Evolutionary conservation across 1,140 invertebrate genomes (phyloP), one percentile per base, ranked within the genome.

Genomic region (Drosophila pandora): DNA sequence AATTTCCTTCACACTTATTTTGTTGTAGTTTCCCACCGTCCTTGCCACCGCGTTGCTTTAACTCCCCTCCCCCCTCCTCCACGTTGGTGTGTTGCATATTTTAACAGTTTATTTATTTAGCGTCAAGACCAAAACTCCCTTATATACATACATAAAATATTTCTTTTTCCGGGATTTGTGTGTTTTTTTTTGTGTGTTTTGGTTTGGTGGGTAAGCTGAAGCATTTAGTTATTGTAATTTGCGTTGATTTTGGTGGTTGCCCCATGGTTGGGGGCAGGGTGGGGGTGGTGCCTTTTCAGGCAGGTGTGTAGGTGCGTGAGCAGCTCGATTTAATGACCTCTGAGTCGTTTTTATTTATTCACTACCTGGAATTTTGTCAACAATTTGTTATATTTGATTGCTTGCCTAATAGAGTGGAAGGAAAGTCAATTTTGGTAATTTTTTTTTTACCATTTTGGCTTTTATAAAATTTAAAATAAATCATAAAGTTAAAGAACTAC

Each of bases 361-460:
- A 82, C 70, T 59, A 76, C 53, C 23, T 43, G 68, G 69, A 78
- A 87, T 87, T 85, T 87, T 82, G 82, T 85, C 78, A 85, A 85
- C 82, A 88, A 85, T 87, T 85, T 85, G 82, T 87, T 87, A 58
- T 45, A 82, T 78, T 82, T 85, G 82, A 85, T 85, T 85, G 82
- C 78, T 41, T 21, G 48, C 53, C 9, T 64, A 58, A 43, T 43
- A 43, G 17, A 10, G 34, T 37, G 34, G 34, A 37, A 12, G 34
- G 12, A 3, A 3, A 37, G 32, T 2, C 9, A 2, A 8, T 8
- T 9, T 32, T 10, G 9, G 30, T 8, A 2, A 45, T 6, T 17
- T 45, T 21, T 21, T 8, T 21, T 21, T 21, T 1, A 45, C 17
- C 17, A 17, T 17, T 17, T 17, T 17, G 1, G 17, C 17, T 17